These are phyloP conservation scores for Tapera naevia DNA, from an alignment of 2,797 vertebrate species.

Conservation along the genomic window DNA sequence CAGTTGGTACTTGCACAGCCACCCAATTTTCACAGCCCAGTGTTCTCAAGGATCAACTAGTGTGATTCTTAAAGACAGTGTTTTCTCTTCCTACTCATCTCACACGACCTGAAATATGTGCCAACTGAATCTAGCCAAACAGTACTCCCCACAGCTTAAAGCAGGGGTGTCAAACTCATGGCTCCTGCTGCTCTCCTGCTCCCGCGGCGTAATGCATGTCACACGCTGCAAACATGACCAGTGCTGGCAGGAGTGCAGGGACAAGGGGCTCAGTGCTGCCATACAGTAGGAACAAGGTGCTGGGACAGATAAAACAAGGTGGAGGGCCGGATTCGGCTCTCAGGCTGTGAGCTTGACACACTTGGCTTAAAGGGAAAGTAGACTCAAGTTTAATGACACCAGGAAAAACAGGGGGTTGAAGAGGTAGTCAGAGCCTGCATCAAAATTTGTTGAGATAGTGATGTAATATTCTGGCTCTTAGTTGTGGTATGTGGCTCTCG, in stretches of 20 bases:
- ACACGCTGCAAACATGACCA: too few species aligned
- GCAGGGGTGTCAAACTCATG: too few species aligned
- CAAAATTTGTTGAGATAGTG: background rate
- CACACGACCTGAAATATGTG: background rate
- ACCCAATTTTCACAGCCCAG: background rate
- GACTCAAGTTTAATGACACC: background rate
- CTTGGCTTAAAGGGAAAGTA: background rate
- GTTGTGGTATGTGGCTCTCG: background rate
- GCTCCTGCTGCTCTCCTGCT: too few species aligned
- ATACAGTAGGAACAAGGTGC: too few species aligned
- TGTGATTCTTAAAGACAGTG: background rate
- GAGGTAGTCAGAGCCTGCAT: background rate
- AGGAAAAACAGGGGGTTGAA: background rate
- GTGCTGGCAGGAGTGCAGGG: too few species aligned
- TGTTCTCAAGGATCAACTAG: background rate
- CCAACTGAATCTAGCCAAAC: background rate
- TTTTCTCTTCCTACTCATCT: background rate
- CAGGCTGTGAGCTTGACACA: too few species aligned
- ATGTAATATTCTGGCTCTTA: background rate
- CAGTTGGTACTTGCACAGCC: background rate
- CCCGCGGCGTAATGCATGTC: too few species aligned
- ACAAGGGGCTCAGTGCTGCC: too few species aligned
- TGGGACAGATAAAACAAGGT: too few species aligned
- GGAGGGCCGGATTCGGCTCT: too few species aligned
- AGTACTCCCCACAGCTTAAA: background rate